Evolutionary conservation across 2,888 invertebrate genomes (phyloP), one percentile per base, ranked within the genome.

Genomic region (Scaptomyza cyrtandrae): DNA sequence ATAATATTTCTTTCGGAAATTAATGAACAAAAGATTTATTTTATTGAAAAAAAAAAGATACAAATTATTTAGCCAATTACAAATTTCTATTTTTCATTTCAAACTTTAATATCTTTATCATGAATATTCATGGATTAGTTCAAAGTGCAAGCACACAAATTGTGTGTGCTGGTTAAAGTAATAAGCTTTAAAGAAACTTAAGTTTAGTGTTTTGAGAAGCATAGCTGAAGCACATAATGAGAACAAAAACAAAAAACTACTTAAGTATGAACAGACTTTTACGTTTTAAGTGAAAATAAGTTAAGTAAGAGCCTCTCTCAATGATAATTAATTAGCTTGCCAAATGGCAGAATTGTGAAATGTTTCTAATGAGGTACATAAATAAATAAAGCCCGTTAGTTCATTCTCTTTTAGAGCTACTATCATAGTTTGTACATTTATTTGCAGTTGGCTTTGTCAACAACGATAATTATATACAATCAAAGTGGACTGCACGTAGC

Each of bases 401-500:
- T 24, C 6, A 10, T 19, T 11, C 33, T 16, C 27, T 49, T n/a
- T 35, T n/a, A 16, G 33, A 37, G 37, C 31, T 41, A 33, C 31
- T 39, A 9, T 39, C 16, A 19, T 29, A 39, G 16, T 31, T 43
- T n/a, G 44, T 53, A 53, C 41, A 50, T 71, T 63, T 75, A 65
- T 55, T 57, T 63, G 69, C 56, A 65, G 71, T 71, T 64, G 50
- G 64, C 61, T 60, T 55, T 86, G 69, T 84, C 82, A 81, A 81
- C 87, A 71, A 70, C 55, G 66, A 60, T 79, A 83, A 83, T 83
- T 83, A 85, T 69, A 71, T 56, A 67, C 76, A 78, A 86, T 85
- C 78, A 78, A 75, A 73, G 66, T 65, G 35, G n/a, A 37, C 49
- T 63, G 71, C 75, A 79, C 80, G 76, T 76, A 66, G 33, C 58